Percentiles rank a stretch among this genome's conserved stretches.
These are phyloP conservation scores for Basileuterus tristriatus DNA, from an alignment of 2,797 vertebrate genomes.

Conservation along the genomic window DNA sequence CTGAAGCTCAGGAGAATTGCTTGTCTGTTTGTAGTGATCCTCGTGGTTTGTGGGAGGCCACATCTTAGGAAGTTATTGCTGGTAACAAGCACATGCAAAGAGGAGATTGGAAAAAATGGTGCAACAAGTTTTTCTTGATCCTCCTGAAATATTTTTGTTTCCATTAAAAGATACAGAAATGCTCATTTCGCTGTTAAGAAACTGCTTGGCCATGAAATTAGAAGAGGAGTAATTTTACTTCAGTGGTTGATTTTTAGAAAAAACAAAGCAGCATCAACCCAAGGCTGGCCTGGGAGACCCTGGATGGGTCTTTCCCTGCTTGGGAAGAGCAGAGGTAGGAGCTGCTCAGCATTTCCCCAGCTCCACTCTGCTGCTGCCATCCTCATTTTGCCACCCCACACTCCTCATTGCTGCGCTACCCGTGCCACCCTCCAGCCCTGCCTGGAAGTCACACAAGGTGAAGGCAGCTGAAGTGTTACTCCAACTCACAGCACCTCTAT, in stretches of 20 bases:
- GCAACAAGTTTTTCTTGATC: slow-evolving; percentile 7
- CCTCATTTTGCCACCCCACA: not conserved
- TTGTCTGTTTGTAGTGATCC: slow-evolving; percentile 10
- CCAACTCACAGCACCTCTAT: slow-evolving; percentile 22
- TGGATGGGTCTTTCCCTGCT: not conserved
- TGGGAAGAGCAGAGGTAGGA: not conserved
- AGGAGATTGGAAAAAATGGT: slow-evolving; percentile 38
- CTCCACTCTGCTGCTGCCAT: not conserved
- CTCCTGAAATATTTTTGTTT: slow-evolving; percentile 41
- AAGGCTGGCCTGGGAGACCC: not conserved
- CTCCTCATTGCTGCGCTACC: not conserved
- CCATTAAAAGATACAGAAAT: slow-evolving; percentile 28
- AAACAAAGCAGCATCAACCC: not conserved
- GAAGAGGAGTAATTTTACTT: not conserved
- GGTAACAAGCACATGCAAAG: slow-evolving; percentile 6
- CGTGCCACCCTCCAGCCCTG: not conserved
- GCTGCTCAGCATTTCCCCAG: not conserved
- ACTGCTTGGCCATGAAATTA: not conserved
- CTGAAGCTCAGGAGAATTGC: not conserved
- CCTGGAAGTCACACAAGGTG: slow-evolving; percentile 23
- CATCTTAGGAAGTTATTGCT: slow-evolving; percentile 46
- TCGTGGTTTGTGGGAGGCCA: slow-evolving; percentile 33
- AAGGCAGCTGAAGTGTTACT: slow-evolving; percentile 40
- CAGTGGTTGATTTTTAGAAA: not conserved
- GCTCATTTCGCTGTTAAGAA: not conserved